A percentile compares a stretch with the other conserved stretches of the same genome.
These are phyloP conservation scores for Drosophila neocordata DNA, from an alignment of 1,140 invertebrate species.

Conservation along the genomic window DNA sequence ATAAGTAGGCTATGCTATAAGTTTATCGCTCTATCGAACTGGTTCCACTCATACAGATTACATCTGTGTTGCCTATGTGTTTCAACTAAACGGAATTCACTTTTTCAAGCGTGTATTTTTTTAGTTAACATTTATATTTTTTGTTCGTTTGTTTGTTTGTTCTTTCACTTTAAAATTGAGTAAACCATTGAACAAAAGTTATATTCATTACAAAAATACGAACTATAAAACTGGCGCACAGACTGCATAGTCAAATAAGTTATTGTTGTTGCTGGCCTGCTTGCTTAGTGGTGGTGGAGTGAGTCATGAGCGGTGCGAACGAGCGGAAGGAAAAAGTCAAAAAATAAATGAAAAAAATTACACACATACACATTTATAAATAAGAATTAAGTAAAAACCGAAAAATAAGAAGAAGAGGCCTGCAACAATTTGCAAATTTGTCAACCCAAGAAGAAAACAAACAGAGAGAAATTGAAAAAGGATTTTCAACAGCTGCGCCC, in stretches of 20 bases:
- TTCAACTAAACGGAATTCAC: neutral
- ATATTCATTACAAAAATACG: slow-evolving; percentile 5
- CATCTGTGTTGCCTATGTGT: slow-evolving; percentile 2
- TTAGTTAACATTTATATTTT: slow-evolving; percentile 7
- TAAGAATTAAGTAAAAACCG: neutral
- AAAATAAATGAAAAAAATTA: slow-evolving; percentile 21
- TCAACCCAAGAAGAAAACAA: neutral
- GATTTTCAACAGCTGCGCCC: slow-evolving; percentile 20
- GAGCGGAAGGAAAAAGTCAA: slow-evolving; percentile 51
- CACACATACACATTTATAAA: neutral
- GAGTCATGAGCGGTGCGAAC: slow-evolving; percentile 51
- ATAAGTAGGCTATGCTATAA: neutral
- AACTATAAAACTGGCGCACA: neutral
- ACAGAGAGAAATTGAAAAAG: slow-evolving; percentile 10
- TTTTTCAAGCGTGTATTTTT: slow-evolving; percentile 7
- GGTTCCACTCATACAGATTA: slow-evolving; percentile 1
- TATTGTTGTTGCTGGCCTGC: slow-evolving; percentile 34
- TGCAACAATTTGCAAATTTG: slow-evolving; percentile 1
- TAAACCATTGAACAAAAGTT: neutral
- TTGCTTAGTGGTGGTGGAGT: slow-evolving; percentile 45
- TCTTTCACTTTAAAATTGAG: neutral
- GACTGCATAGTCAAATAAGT: slow-evolving; percentile 35
- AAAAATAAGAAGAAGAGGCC: neutral
- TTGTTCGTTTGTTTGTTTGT: slow-evolving; percentile 7
- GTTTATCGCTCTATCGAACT: neutral